A percentile compares a stretch with the other conserved stretches of the same genome.
Conservation (phyloP, 2,888 invertebrate genomes). For the Meteorus cinctellus region DNA sequence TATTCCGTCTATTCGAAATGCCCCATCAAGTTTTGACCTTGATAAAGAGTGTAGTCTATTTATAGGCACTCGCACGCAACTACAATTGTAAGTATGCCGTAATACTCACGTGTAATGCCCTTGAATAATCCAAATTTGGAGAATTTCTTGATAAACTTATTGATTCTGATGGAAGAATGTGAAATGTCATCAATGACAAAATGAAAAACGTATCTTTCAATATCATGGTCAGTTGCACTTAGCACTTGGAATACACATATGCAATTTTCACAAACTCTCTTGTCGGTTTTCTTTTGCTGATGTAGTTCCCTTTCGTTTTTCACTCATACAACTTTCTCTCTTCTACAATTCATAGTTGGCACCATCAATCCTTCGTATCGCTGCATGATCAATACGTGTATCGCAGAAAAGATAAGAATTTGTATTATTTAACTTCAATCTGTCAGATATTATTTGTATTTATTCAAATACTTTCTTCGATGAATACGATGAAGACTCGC, state of each 20-base stretch:
- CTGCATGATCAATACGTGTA: not conserved
- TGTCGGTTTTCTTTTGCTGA: not conserved
- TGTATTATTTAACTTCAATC: not conserved
- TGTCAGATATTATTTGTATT: not conserved
- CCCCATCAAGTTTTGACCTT: not conserved
- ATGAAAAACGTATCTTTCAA: not conserved
- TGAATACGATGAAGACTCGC: not conserved
- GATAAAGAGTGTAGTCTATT: not conserved
- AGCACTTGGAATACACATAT: not conserved
- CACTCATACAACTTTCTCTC: not conserved
- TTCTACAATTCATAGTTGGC: not conserved
- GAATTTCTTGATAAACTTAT: not conserved
- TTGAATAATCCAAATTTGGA: not conserved
- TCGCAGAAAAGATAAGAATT: not conserved
- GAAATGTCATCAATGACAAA: not conserved
- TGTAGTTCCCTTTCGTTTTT: slow-evolving; percentile 8
- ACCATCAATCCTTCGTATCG: not conserved
- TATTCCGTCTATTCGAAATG: too few relatives aligned
- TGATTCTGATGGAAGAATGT: not conserved
- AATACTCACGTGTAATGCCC: not conserved
- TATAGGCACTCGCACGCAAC: not conserved
- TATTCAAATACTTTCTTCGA: not conserved
- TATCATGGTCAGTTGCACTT: slow-evolving; percentile 1
- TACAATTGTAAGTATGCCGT: not conserved
- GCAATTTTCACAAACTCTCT: not conserved